Percentiles rank a stretch among this genome's conserved stretches.
These are phyloP conservation scores for Chrysomela aeneicollis DNA, from an alignment of 2,888 invertebrate genomes.

Conservation along the genomic window DNA sequence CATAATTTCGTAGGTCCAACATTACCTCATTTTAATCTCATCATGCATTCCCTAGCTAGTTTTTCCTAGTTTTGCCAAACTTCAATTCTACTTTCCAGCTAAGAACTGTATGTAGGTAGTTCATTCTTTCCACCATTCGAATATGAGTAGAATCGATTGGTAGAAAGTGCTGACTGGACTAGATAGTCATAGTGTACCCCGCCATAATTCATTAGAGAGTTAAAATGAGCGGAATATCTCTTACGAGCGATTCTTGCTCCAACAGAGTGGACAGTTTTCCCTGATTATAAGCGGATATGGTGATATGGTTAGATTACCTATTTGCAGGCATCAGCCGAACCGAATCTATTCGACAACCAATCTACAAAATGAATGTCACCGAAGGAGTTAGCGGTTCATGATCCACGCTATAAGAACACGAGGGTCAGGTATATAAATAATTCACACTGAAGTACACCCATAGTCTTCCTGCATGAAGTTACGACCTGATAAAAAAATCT, in stretches of 20 bases:
- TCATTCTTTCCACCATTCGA: too few relatives aligned
- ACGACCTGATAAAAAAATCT: background rate
- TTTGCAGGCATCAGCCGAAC: conserved; percentile 29
- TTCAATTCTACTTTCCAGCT: too few relatives aligned
- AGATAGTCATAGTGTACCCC: background rate
- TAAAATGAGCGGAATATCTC: conserved; percentile 28
- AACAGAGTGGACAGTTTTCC: conserved; percentile 29
- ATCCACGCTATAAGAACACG: background rate
- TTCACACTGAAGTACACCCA: background rate
- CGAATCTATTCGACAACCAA: conserved; percentile 28
- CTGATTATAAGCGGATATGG: conserved; percentile 27
- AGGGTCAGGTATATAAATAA: background rate
- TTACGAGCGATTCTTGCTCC: conserved; percentile 24
- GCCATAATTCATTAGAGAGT: conserved; percentile 26
- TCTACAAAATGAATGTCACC: conserved; percentile 33
- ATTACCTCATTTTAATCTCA: too few relatives aligned
- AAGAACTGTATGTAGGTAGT: too few relatives aligned
- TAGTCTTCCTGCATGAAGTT: background rate
- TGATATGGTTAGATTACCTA: conserved; percentile 29
- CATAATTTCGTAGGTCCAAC: too few relatives aligned
- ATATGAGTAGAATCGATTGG: too few relatives aligned
- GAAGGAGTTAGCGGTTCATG: background rate
- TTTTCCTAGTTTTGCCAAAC: too few relatives aligned
- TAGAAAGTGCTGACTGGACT: background rate
- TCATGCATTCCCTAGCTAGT: too few relatives aligned